Conservation (phyloP, 2,113 vertebrate species). For the Ctenodactylus gundi region DNA sequence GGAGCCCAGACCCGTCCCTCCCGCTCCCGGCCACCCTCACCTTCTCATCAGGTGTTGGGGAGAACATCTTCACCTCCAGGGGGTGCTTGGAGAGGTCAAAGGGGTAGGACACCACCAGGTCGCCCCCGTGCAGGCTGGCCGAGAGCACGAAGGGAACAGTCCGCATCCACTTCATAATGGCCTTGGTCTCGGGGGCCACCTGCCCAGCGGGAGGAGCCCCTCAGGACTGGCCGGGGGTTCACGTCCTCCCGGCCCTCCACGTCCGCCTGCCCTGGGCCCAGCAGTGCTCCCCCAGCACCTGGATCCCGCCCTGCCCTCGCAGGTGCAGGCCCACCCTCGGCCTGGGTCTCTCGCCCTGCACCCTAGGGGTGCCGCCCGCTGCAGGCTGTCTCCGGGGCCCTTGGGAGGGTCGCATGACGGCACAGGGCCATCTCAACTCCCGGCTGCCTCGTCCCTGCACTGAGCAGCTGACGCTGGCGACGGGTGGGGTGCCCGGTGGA, state of each 20-base stretch:
- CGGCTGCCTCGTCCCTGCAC: neutral
- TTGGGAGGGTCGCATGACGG: accelerated
- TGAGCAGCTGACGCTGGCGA: neutral
- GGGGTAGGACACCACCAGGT: conserved; percentile 96
- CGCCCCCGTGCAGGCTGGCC: conserved; percentile 96
- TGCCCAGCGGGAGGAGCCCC: conserved; percentile 41
- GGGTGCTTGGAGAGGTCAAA: conserved; percentile 94
- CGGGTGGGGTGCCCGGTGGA: no score
- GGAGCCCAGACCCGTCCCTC: no score
- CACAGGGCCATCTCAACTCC: neutral
- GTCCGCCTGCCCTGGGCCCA: no score
- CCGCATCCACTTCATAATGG: conserved; percentile 96
- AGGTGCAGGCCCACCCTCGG: no score
- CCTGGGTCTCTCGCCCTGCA: accelerated
- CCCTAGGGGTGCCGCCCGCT: neutral
- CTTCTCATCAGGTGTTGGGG: conserved; percentile 96
- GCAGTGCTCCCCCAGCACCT: neutral
- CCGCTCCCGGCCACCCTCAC: conserved; percentile 85
- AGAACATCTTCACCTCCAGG: conserved; percentile 92
- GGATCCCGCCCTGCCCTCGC: no score
- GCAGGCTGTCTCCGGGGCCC: neutral
- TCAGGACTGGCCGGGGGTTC: neutral
- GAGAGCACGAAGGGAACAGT: conserved; percentile 94
- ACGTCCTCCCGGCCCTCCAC: neutral
- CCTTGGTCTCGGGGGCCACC: conserved; percentile 97